A percentile compares a stretch with the other conserved stretches of the same genome.
phyloP scores from a whole-genome alignment of 2,888 invertebrate genomes.

The Cantharis nigra region DNA sequence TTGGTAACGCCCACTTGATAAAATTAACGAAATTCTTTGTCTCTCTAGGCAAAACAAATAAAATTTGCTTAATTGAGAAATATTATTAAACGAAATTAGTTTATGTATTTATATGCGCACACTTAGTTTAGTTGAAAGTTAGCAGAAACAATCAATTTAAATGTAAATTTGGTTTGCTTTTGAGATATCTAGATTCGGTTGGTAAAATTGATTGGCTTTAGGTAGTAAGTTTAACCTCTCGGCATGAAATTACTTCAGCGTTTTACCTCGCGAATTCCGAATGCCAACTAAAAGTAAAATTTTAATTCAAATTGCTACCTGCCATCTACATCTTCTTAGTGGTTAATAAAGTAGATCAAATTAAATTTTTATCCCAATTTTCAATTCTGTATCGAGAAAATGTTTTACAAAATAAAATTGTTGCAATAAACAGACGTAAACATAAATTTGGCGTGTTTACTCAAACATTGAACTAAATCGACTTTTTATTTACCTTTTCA shows the following conservation, averaged over 20 bases:
- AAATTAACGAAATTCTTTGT: not conserved
- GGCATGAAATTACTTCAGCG: slow-evolving; percentile 22
- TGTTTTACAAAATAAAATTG: not conserved
- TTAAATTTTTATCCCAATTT: not conserved
- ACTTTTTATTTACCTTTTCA: not conserved
- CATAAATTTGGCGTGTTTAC: not conserved
- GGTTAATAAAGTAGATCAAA: not conserved
- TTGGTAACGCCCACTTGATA: no score
- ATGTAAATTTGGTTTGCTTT: slow-evolving; percentile 31
- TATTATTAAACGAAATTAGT: not conserved
- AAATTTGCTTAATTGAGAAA: not conserved
- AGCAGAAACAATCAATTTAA: slow-evolving; percentile 37
- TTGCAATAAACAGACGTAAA: not conserved
- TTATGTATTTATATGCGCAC: not conserved
- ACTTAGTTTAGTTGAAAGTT: slow-evolving; percentile 23
- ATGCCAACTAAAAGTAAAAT: slow-evolving; percentile 1
- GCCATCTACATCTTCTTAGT: not conserved
- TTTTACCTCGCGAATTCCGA: slow-evolving; percentile 19
- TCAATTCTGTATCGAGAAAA: not conserved
- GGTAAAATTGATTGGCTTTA: slow-evolving; percentile 26
- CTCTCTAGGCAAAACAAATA: not conserved
- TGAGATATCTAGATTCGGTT: slow-evolving; percentile 25
- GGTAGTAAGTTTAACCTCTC: slow-evolving; percentile 24
- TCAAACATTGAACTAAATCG: not conserved
- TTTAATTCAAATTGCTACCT: not conserved